Conservation (phyloP, 2,888 invertebrate species). For the Rotaria magnacalcarata region DNA sequence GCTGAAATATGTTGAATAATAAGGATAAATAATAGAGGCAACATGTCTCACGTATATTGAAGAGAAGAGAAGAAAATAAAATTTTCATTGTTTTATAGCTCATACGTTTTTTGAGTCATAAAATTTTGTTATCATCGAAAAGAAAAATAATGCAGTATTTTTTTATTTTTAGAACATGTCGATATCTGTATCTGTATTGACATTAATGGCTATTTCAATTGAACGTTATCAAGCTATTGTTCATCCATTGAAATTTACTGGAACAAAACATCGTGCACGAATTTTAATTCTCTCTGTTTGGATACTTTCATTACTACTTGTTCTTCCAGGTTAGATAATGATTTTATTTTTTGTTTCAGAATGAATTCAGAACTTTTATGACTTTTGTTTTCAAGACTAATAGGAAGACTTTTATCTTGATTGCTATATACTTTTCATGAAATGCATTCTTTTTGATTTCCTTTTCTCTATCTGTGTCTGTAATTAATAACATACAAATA, state of each 20-base stretch:
- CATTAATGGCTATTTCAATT: slow-evolving; percentile 90
- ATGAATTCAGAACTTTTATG: neutral
- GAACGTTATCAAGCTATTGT: slow-evolving; percentile 70
- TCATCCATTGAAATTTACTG: slow-evolving; percentile 45
- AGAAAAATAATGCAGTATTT: neutral
- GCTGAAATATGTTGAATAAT: neutral
- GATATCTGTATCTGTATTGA: slow-evolving; percentile 88
- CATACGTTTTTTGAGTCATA: neutral
- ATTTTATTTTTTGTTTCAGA: neutral
- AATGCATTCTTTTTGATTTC: too few relatives aligned
- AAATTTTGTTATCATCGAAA: neutral
- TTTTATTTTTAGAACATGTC: slow-evolving; percentile 63
- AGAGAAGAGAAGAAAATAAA: neutral
- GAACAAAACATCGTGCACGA: slow-evolving; percentile 43
- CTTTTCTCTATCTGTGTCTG: too few relatives aligned
- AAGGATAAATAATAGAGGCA: neutral
- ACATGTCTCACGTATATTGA: neutral
- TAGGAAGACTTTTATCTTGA: too few relatives aligned
- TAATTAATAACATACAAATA: too few relatives aligned
- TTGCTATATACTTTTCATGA: too few relatives aligned
- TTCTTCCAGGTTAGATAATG: slow-evolving; percentile 35
- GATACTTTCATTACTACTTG: slow-evolving; percentile 41
- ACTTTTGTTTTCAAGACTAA: neutral
- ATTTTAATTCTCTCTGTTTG: slow-evolving; percentile 41
- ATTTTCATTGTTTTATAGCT: neutral